Base-by-base conservation (phyloP, 2,797 vertebrate genomes). In the Falco naumanni region DNA sequence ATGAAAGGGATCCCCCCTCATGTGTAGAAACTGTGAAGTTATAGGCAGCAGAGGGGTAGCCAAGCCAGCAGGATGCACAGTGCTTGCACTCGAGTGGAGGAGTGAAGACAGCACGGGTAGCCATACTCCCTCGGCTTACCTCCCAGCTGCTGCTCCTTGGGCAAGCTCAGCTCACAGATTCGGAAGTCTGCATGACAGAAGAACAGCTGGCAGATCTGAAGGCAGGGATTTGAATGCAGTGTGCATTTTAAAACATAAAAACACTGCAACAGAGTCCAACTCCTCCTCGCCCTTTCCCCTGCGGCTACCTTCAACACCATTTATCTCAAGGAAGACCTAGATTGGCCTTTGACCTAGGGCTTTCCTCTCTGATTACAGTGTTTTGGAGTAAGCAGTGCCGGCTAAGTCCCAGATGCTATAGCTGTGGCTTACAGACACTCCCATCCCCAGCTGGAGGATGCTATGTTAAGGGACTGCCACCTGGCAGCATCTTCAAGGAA, bases 401-500 rank as follows among this genome's bases (percentile, higher is more conserved):
- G 56, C 71, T 92, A 26, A 87, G 8, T 11, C 26, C 33, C 78
- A 75, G 57, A 65, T 70, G 34, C 75, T 69, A 16, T 33, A 87
- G 34, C 37, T 37, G 25, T 53, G 68, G 34, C 14, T 51, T 34
- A 51, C 26, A 93, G 59, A 25, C 53, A 24, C 28, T 69, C 79
- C 43, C 19, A 41, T 17, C n/a, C 61, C 34, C 43, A 56, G 47
- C 34, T 8, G 6, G 53, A 85, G 64, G 37, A 96, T 96, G 87
- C 28, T 24, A 4, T 47, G 86, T 95, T 95, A 84, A 92, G 92
- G 93, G 96, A 87, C 91, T 72, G 97, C 97, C 98, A 97, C 93
- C 98, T 98, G 96, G 94, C 97, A 98, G 94, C 56, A 37, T 29
- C 50, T 84, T 78, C 37, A 92, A 86, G 96, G 78, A 96, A 96